Evolutionary conservation across 1,140 invertebrate species (phyloP), one percentile per base, ranked within the genome.

Genomic region (Parapsyche elsis): DNA sequence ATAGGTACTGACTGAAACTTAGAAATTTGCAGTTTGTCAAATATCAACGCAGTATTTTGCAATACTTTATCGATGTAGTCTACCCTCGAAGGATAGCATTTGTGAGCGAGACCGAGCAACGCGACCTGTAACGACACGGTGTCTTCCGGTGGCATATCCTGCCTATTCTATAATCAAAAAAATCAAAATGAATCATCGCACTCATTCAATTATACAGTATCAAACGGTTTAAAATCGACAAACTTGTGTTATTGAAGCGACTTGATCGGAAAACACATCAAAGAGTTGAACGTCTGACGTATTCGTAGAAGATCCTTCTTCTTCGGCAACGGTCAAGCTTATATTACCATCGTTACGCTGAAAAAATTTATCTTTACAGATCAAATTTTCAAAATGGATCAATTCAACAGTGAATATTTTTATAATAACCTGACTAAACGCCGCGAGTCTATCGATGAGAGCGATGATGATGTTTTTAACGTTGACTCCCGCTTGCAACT

Each of bases 391-490:
- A 71, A 19, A 16, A 46, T 76, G 4, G 19, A 59, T n/a, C 2
- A 24, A 76, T 59, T 64, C 1, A 76, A 9, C 10, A 76, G 1
- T 16, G 24, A 21, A 53, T 23, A 23, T 0, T 38, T 38, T 23
- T 2, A 71, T 38, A 10, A 38, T 1, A 83, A 91, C 88, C 87
- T 96, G 94, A 87, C 95, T 95, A 84, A 94, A 97, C 19, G 92
- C 91, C 5, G 95, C 95, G 23, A 97, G 91, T 80, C 98, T 91
- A 87, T 99, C 98, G 84, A 99, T 99, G 19, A 99, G 89, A 19
- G 97, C 95, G 84, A 98, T 99, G 73, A 99, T 97, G 80, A 99
- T 98, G 85, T 98, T 99, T 88, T 99, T 99, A 2, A 99, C 97
- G 88, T 99, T 99, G 0, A 99, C 98, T 78, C 95, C 95, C 44